Base-by-base conservation (phyloP, 2,888 invertebrate genomes). In the Troides helena region DNA sequence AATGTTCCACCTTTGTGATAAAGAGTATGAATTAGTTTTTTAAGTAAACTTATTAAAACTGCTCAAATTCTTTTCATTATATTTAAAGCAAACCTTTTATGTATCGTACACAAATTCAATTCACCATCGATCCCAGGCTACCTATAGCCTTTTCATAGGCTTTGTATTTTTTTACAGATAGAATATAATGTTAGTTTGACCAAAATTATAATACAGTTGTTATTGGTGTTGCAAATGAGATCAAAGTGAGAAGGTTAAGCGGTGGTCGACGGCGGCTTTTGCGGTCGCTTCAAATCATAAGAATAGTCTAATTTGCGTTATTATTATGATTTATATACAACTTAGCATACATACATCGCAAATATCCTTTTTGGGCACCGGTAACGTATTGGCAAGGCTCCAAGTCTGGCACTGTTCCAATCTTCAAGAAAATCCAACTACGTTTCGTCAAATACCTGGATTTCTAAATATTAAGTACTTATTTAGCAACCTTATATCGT, bases 351-450 rank as follows among this genome's bases (percentile, higher is more conserved):
- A 25, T 58, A 23, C 23, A 10, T 58, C n/a, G n/a, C 57, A 10
- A 58, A 25, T 58, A 5, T 14, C 8, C 4, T 57, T 57, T 21
- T 57, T 21, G n/a, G 56, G 21, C 56, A 2, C 18, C 14, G 50
- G 50, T 50, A 21, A 18, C 57, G 18, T 21, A 57, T 57, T 21
- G 53, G 21, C n/a, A 57, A 5, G n/a, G 18, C 6, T 57, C 57
- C 57, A 23, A 58, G 57, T 58, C 25, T 58, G 57, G 57, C 57
- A 58, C 25, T 58, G n/a, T 58, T 58, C 57, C 57, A 58, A 58
- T 23, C 23, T 23, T 58, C 5, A 58, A 58, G 57, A 25, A 21
- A 58, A 58, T 21, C 23, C 57, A 58, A 23, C 21, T 12, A 23
- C 10, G 56, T 58, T 53, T 12, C 6, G 53, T 53, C 23, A 12